A percentile compares a stretch with the other conserved stretches of the same genome.
Conservation (phyloP, 2,113 vertebrate species). For the Circaetus cinerascens region DNA sequence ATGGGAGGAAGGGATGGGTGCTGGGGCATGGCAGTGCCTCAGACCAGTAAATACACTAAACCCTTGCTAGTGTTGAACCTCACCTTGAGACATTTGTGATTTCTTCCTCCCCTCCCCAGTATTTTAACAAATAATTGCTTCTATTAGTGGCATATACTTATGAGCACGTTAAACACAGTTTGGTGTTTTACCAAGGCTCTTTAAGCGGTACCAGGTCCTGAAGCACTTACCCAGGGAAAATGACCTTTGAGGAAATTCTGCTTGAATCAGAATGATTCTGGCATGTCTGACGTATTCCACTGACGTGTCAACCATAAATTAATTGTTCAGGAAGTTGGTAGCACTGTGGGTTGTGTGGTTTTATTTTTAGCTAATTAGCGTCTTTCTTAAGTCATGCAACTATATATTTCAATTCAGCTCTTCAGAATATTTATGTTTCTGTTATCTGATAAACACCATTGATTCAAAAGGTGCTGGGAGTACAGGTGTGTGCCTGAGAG, state of each 20-base stretch:
- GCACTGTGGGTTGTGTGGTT: neutral
- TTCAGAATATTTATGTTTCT: neutral
- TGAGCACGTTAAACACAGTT: neutral
- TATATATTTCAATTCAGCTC: neutral
- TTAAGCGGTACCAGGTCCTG: neutral
- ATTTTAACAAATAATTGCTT: neutral
- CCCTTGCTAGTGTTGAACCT: neutral
- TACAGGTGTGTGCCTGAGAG: neutral
- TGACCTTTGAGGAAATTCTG: neutral
- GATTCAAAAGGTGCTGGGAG: neutral
- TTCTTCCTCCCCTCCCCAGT: neutral
- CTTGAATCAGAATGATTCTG: neutral
- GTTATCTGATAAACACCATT: neutral
- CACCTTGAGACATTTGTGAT: neutral
- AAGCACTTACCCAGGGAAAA: neutral
- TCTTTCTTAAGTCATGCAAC: neutral
- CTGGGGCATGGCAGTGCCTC: neutral
- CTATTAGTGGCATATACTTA: neutral
- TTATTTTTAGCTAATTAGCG: neutral
- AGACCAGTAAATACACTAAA: neutral
- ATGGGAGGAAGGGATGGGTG: neutral
- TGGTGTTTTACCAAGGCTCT: neutral
- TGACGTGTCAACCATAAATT: neutral
- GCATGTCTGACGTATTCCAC: neutral
- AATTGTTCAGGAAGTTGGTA: neutral